Conservation (phyloP, 2,113 vertebrate genomes). For the Anas platyrhynchos region DNA sequence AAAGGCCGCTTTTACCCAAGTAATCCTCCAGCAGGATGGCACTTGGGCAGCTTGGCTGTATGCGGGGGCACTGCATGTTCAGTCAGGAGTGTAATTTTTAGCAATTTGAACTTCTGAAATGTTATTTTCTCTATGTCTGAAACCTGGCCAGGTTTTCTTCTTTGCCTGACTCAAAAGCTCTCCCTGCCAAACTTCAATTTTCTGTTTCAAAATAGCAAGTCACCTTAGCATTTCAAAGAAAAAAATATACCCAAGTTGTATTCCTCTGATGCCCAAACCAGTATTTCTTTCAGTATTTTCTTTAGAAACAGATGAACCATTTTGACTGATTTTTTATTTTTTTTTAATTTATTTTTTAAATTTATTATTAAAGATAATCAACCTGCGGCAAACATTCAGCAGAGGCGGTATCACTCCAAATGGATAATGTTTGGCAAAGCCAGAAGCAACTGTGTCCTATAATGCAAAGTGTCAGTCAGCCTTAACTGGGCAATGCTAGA, state of each 20-base stretch:
- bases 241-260: background rate
- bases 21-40: background rate
- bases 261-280: background rate
- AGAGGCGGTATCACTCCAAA: background rate
- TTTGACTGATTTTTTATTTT: background rate
- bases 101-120: background rate
- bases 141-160: background rate
- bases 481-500: background rate
- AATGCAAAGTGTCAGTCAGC: background rate
- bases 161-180: background rate
- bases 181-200: background rate
- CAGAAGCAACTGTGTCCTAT: background rate
- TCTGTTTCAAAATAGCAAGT: background rate
- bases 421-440: background rate
- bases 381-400: background rate
- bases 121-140: background rate
- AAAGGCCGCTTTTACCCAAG: background rate
- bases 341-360: background rate
- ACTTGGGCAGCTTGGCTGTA: background rate
- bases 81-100: background rate
- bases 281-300: background rate
- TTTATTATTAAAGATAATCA: background rate
- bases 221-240: background rate
- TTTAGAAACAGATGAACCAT: background rate
- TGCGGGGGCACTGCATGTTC: background rate